Evolutionary conservation across 2,113 vertebrate genomes (phyloP).

Genomic region (Rhinopomastus cyanomelas): DNA sequence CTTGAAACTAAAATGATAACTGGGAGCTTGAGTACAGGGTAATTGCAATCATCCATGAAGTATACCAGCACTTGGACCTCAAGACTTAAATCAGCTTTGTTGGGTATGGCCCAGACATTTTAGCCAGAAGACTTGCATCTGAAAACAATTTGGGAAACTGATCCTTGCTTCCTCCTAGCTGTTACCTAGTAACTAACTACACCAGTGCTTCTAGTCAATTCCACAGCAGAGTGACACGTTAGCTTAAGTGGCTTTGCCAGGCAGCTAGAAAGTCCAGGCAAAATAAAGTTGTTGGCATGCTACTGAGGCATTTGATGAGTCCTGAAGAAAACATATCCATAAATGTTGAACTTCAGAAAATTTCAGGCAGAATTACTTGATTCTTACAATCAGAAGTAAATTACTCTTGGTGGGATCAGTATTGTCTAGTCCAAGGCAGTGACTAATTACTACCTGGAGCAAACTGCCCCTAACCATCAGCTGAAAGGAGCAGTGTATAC

Average conservation of each 20-base stretch:
- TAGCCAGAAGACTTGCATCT: neutral
- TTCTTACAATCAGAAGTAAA: neutral
- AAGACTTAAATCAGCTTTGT: constrained; percentile 34
- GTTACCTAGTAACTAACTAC: constrained; percentile 37
- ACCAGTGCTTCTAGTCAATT: neutral
- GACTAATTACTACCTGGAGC: neutral
- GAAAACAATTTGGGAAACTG: constrained; percentile 4
- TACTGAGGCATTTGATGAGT: neutral
- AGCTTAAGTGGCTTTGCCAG: neutral
- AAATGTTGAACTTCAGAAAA: neutral
- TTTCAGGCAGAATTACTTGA: neutral
- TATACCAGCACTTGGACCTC: constrained; percentile 22
- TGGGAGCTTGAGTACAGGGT: neutral
- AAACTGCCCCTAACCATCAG: neutral
- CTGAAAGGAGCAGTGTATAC: rapidly evolving
- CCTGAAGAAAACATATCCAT: neutral
- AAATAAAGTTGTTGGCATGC: neutral
- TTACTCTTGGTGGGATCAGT: neutral
- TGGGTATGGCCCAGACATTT: constrained; percentile 16
- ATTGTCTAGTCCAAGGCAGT: neutral
- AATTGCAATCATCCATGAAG: neutral
- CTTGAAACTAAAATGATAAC: constrained; percentile 37
- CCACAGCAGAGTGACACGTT: neutral
- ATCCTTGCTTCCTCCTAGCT: constrained; percentile 13
- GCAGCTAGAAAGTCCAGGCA: neutral